These are phyloP conservation scores for Melitaea cinxia DNA, from an alignment of 1,140 invertebrate genomes.

Conservation along the genomic window DNA sequence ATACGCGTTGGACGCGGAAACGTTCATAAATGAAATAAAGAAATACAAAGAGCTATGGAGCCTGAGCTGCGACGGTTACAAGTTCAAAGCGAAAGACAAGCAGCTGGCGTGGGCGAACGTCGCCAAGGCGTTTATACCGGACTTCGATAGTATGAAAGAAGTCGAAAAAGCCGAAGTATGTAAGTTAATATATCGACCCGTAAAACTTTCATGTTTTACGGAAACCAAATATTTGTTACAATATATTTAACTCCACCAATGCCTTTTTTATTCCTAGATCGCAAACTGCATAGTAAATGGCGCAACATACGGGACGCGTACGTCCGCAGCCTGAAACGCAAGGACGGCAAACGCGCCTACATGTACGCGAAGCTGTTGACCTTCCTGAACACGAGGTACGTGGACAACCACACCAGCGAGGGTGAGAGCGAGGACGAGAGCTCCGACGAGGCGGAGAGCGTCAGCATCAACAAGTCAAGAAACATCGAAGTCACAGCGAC, in stretches of 20 bases:
- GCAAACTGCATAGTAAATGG: conserved; percentile 50
- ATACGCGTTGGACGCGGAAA: conserved; percentile 55
- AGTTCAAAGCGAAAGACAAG: conserved; percentile 46
- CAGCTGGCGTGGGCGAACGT: conserved; percentile 55
- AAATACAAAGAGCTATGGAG: conserved; percentile 64
- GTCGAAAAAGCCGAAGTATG: conserved; percentile 55
- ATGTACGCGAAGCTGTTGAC: conserved; percentile 54
- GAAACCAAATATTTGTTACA: no score
- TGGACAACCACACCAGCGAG: conserved; percentile 34
- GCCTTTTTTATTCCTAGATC: no score
- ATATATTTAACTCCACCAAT: no score
- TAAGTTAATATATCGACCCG: conserved; percentile 40
- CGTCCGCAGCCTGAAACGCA: conserved; percentile 50
- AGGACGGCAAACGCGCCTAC: conserved; percentile 46
- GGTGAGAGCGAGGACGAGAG: conserved; percentile 46
- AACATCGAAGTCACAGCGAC: conserved; percentile 1
- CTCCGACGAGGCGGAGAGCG: conserved; percentile 38
- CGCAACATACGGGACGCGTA: conserved; percentile 64
- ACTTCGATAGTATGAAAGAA: conserved; percentile 53
- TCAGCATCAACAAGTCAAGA: conserved; percentile 5
- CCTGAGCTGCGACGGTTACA: conserved; percentile 48
- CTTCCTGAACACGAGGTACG: conserved; percentile 55
- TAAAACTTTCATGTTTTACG: no score
- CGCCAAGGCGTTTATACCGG: conserved; percentile 51
- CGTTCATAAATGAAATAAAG: conserved; percentile 62